These are phyloP conservation scores for Drosophila koepferae DNA, from an alignment of 2,888 invertebrate species.

Conservation along the genomic window DNA sequence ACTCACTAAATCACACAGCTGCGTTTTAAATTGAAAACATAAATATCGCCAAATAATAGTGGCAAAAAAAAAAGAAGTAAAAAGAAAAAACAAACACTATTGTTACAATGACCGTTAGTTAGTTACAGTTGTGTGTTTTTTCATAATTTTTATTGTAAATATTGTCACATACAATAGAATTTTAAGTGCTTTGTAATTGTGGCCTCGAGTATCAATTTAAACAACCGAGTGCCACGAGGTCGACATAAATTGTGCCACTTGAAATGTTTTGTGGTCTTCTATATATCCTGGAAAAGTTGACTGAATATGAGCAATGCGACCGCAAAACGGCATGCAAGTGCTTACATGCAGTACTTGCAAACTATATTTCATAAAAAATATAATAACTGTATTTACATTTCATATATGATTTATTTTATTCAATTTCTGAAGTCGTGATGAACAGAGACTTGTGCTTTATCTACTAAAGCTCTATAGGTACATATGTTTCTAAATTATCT, in stretches of 20 bases:
- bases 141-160: neutral
- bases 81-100: neutral
- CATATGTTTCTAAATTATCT: too few relatives aligned
- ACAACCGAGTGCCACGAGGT: neutral
- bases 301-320: neutral
- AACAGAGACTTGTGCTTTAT: too few relatives aligned
- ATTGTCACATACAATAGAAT: constrained; percentile 31
- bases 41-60: constrained; percentile 41
- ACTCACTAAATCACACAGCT: constrained; percentile 59
- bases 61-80: neutral
- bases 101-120: neutral
- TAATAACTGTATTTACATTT: neutral
- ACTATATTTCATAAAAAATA: neutral
- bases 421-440: too few relatives aligned
- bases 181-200: constrained; percentile 26
- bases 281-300: neutral
- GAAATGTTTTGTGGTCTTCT: constrained; percentile 3
- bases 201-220: constrained; percentile 18
- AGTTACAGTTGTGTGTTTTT: neutral
- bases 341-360: neutral
- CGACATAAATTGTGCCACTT: neutral
- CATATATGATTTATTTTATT: neutral
- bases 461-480: too few relatives aligned
- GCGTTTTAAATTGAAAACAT: constrained; percentile 60
- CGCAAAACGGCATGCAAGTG: neutral